A percentile compares a stretch with the other conserved stretches of the same genome.
phyloP scores from a whole-genome alignment of 1,140 invertebrate genomes.

The Drosophila ambigua region DNA sequence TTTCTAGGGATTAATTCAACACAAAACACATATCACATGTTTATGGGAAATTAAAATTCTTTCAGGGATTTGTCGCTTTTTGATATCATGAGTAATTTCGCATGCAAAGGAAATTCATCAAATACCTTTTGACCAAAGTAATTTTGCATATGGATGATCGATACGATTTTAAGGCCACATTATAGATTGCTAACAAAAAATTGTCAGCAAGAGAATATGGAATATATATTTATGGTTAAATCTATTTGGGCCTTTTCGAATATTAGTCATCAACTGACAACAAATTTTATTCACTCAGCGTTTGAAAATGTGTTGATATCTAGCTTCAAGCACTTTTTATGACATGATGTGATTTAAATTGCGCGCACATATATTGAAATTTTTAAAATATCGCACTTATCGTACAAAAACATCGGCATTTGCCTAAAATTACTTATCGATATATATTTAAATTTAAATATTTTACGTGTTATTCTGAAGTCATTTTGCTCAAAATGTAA shows the following conservation, averaged over 20 bases:
- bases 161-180: conserved; percentile 65
- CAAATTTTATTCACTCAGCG: not conserved
- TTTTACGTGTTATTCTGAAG: too few relatives aligned
- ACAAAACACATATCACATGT: conserved; percentile 56
- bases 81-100: conserved; percentile 62
- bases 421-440: too few relatives aligned
- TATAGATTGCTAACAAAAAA: conserved; percentile 27
- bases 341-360: not conserved
- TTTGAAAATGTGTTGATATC: not conserved
- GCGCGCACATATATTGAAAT: too few relatives aligned
- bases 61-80: conserved; percentile 38
- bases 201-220: not conserved
- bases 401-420: too few relatives aligned
- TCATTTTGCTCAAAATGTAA: too few relatives aligned
- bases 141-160: conserved; percentile 54
- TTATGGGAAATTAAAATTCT: conserved; percentile 35
- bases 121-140: conserved; percentile 37
- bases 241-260: too few relatives aligned
- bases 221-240: too few relatives aligned
- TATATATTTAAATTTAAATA: too few relatives aligned
- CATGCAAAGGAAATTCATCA: conserved; percentile 65
- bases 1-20: conserved; percentile 31
- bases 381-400: too few relatives aligned
- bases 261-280: conserved; percentile 3
- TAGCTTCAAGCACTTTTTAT: not conserved